phyloP scores from a whole-genome alignment of 2,113 vertebrate species.

The Anolis carolinensis region DNA sequence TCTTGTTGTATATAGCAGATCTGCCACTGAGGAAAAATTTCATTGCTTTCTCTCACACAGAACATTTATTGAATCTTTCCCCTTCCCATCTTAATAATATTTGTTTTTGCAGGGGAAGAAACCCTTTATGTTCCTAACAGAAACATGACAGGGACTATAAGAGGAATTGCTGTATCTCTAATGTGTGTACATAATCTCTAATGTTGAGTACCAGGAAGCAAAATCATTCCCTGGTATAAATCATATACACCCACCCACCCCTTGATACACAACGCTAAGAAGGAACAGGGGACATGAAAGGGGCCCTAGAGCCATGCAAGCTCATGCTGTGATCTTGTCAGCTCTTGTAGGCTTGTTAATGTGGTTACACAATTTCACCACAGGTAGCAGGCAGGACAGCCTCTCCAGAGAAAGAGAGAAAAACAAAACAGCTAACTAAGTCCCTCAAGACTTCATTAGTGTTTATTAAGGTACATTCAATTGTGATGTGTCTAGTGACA shows the following conservation, averaged over 20 bases:
- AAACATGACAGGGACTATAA: slow-evolving; percentile 42
- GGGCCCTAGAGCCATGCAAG: neutral
- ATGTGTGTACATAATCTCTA: slow-evolving; percentile 2
- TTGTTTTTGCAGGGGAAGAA: slow-evolving; percentile 27
- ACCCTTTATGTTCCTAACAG: neutral
- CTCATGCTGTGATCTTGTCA: neutral
- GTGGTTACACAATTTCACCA: neutral
- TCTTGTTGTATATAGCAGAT: slow-evolving; percentile 57
- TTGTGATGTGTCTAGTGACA: slow-evolving; percentile 6
- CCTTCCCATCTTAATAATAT: slow-evolving; percentile 27
- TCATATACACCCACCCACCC: neutral
- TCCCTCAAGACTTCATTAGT: slow-evolving; percentile 10
- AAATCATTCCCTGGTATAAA: neutral
- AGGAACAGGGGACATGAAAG: neutral
- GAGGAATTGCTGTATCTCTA: slow-evolving; percentile 28
- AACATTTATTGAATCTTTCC: slow-evolving; percentile 44
- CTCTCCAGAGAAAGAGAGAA: neutral
- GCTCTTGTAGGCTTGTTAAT: neutral
- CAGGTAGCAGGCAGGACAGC: neutral
- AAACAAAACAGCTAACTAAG: neutral
- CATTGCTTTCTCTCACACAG: slow-evolving; percentile 52
- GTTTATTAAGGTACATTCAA: slow-evolving; percentile 15
- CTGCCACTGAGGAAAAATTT: slow-evolving; percentile 22
- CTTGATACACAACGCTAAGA: neutral
- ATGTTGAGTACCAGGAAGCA: neutral